A percentile compares a stretch with the other conserved stretches of the same genome.
Evolutionary conservation across 2,888 invertebrate genomes (phyloP).

Genomic region (Eristalis arbustorum): DNA sequence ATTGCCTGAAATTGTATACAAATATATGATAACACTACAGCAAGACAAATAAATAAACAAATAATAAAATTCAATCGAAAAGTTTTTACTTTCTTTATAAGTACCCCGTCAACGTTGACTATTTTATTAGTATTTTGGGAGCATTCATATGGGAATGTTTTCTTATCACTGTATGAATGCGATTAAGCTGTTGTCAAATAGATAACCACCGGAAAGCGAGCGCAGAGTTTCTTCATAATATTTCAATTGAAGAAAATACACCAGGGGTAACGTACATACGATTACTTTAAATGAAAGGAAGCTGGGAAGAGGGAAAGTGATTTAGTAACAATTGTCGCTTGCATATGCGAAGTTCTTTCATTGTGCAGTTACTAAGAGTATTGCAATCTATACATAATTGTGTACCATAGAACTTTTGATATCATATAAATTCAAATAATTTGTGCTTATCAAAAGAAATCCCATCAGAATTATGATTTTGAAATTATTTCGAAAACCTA

Average conservation of each 20-base stretch:
- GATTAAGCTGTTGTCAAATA: slow-evolving; percentile 40
- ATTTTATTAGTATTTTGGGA: slow-evolving; percentile 14
- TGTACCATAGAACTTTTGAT: background rate
- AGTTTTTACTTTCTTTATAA: slow-evolving; percentile 23
- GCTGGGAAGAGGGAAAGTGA: slow-evolving; percentile 42
- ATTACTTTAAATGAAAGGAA: slow-evolving; percentile 46
- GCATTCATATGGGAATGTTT: slow-evolving; percentile 18
- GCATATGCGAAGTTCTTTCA: slow-evolving; percentile 56
- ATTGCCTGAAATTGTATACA: background rate
- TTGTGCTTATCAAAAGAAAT: background rate
- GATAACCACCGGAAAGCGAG: slow-evolving; percentile 53
- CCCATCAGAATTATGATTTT: slow-evolving; percentile 33
- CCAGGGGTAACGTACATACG: slow-evolving; percentile 33
- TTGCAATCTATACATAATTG: background rate
- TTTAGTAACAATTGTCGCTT: slow-evolving; percentile 60
- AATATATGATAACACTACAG: too few relatives aligned
- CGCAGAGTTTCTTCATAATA: slow-evolving; percentile 42
- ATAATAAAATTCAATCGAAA: background rate
- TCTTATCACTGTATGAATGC: slow-evolving; percentile 53
- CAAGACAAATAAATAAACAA: too few relatives aligned
- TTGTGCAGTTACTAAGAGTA: background rate
- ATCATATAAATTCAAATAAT: background rate
- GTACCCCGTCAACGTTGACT: slow-evolving; percentile 11
- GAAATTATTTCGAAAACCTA: slow-evolving; percentile 37
- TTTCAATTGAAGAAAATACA: slow-evolving; percentile 51